phyloP scores from a whole-genome alignment of 2,888 invertebrate genomes.

The Nemoura dubitans region DNA sequence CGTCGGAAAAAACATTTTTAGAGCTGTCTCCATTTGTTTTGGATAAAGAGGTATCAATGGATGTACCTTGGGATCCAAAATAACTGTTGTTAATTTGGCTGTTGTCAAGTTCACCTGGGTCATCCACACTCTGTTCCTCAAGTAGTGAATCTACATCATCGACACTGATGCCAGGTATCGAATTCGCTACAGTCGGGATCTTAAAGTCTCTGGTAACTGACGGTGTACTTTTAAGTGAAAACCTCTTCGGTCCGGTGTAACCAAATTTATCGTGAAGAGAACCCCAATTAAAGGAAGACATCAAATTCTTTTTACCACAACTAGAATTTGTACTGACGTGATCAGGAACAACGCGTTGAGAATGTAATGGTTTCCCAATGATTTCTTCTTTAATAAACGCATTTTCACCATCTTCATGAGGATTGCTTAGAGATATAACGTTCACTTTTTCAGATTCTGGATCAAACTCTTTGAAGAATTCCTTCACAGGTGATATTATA shows the following conservation, averaged over 20 bases:
- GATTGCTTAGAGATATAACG: background rate
- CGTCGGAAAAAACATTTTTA: conserved; percentile 37
- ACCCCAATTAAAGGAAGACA: conserved; percentile 41
- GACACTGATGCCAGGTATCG: background rate
- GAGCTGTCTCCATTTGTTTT: background rate
- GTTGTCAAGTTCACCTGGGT: conserved; percentile 29
- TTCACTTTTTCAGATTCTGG: background rate
- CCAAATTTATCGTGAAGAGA: conserved; percentile 42
- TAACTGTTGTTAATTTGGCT: background rate
- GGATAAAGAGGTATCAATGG: background rate
- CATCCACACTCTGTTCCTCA: conserved; percentile 38
- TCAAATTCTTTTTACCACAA: background rate
- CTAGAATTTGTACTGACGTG: background rate
- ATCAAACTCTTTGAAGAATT: conserved; percentile 16
- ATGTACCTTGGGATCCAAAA: background rate
- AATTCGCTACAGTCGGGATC: background rate
- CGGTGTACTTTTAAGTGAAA: background rate
- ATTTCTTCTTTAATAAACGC: background rate
- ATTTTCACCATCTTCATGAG: background rate
- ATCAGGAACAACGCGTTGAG: background rate
- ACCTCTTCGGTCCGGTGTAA: background rate
- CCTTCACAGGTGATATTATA: conserved; percentile 7
- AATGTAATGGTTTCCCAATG: background rate
- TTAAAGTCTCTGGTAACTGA: conserved; percentile 23
- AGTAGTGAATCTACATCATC: background rate